These are phyloP conservation scores for Oscheius myriophilus DNA, from an alignment of 2,888 invertebrate genomes.

Conservation along the genomic window DNA sequence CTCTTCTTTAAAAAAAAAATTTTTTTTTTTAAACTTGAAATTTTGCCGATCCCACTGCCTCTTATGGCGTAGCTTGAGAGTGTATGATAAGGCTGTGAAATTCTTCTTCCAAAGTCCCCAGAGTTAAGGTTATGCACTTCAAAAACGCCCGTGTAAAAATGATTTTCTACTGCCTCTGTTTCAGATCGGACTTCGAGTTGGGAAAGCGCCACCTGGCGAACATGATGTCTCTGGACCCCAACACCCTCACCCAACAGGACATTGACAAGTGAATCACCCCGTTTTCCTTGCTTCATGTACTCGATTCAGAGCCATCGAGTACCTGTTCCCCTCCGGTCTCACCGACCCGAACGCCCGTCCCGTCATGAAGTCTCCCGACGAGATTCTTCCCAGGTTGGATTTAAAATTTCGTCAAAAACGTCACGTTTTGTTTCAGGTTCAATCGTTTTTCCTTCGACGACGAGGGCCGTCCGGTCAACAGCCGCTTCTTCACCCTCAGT, in stretches of 20 bases:
- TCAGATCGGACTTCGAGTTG: constrained; percentile 81
- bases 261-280: constrained; percentile 77
- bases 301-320: constrained; percentile 83
- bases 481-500: constrained; percentile 88
- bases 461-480: constrained; percentile 88
- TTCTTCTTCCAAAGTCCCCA: too few species aligned
- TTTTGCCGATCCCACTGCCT: too few species aligned
- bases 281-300: constrained; percentile 2
- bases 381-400: constrained; percentile 72
- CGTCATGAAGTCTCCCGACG: constrained; percentile 86
- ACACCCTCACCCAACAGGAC: constrained; percentile 86
- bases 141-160: too few species aligned
- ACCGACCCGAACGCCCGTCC: constrained; percentile 87
- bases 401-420: background rate
- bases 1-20: too few species aligned
- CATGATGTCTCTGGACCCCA: constrained; percentile 93
- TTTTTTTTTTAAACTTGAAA: too few species aligned
- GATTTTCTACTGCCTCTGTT: constrained; percentile 13
- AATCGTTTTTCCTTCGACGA: constrained; percentile 72
- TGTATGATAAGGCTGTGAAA: too few species aligned
- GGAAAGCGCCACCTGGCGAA: constrained; percentile 95
- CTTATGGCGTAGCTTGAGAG: too few species aligned
- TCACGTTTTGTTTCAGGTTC: constrained; percentile 34
- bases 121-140: too few species aligned
- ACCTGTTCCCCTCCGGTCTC: constrained; percentile 94